Percentiles rank a stretch among this genome's conserved stretches.
Conservation (phyloP, 2,113 vertebrate species). For the Alectura lathami region DNA sequence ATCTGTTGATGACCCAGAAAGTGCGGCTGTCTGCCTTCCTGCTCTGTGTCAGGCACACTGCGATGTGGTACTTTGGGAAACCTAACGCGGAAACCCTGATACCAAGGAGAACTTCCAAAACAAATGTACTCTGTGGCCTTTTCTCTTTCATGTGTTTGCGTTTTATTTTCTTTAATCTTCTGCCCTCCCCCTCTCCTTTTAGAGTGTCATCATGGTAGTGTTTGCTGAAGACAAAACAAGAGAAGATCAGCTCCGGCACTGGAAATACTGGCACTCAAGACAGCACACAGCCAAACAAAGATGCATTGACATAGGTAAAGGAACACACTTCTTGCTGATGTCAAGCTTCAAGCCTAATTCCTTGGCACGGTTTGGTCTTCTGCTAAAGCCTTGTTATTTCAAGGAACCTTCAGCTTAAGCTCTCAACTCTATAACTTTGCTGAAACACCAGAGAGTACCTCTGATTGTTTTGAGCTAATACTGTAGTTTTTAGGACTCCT, state of each 20-base stretch:
- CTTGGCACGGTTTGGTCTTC: constrained; percentile 57
- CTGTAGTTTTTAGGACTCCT: background rate
- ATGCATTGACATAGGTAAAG: constrained; percentile 96
- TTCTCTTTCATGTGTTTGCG: background rate
- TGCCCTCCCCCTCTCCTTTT: background rate
- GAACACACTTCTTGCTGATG: background rate
- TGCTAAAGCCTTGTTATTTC: constrained; percentile 45
- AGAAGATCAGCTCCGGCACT: constrained; percentile 96
- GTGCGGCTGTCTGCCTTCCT: background rate
- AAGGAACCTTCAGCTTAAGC: background rate
- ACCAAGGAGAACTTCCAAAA: background rate
- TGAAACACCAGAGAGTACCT: background rate
- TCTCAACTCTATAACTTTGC: background rate
- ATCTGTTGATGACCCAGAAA: constrained; percentile 40
- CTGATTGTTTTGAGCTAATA: background rate
- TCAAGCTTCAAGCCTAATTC: constrained; percentile 40
- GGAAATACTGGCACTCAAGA: constrained; percentile 99
- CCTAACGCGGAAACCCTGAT: background rate
- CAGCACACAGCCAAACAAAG: constrained; percentile 98
- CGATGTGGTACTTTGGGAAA: background rate
- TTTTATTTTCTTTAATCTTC: background rate
- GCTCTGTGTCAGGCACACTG: background rate
- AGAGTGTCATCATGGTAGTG: constrained; percentile 99
- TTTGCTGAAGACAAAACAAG: constrained; percentile 98
- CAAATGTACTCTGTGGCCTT: background rate